Evolutionary conservation across 2,888 invertebrate genomes (phyloP).

Genomic region (Drosophila phalerata): DNA sequence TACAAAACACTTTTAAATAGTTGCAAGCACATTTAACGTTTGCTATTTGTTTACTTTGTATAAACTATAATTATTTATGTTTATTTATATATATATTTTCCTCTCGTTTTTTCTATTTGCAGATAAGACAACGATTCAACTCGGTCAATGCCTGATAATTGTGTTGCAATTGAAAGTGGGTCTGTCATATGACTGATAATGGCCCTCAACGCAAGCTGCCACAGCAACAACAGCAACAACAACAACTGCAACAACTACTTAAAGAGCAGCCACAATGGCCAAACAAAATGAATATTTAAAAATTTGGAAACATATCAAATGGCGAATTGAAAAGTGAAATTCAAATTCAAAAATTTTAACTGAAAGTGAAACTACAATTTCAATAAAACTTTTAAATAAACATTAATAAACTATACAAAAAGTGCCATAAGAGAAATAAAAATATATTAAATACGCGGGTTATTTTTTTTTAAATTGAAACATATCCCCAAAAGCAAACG

Average conservation of each 20-base stretch:
- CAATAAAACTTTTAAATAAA: slow-evolving; percentile 25
- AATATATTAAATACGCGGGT: slow-evolving; percentile 11
- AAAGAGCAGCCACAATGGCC: slow-evolving; percentile 67
- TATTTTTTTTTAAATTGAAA: slow-evolving; percentile 21
- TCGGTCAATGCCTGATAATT: slow-evolving; percentile 62
- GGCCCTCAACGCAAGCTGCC: slow-evolving; percentile 37
- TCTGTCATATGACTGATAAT: slow-evolving; percentile 68
- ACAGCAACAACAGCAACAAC: slow-evolving; percentile 33
- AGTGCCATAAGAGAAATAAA: slow-evolving; percentile 59
- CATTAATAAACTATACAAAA: slow-evolving; percentile 14
- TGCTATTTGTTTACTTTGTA: slow-evolving; percentile 38
- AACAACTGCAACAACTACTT: slow-evolving; percentile 23
- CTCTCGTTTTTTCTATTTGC: slow-evolving; percentile 29
- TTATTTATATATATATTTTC: slow-evolving; percentile 38
- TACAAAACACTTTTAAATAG: slow-evolving; percentile 3
- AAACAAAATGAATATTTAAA: slow-evolving; percentile 86
- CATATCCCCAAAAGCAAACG: slow-evolving; percentile 66
- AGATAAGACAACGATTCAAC: slow-evolving; percentile 51
- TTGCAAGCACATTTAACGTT: slow-evolving; percentile 1
- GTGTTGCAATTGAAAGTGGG: slow-evolving; percentile 54
- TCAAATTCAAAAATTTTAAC: slow-evolving; percentile 18
- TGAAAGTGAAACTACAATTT: slow-evolving; percentile 15
- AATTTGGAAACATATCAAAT: slow-evolving; percentile 93
- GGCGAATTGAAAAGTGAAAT: slow-evolving; percentile 86
- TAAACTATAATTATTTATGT: slow-evolving; percentile 5